Percentiles rank a stretch among this genome's conserved stretches.
Conservation (phyloP, 2,888 invertebrate species). For the Uloborus plumipes region DNA sequence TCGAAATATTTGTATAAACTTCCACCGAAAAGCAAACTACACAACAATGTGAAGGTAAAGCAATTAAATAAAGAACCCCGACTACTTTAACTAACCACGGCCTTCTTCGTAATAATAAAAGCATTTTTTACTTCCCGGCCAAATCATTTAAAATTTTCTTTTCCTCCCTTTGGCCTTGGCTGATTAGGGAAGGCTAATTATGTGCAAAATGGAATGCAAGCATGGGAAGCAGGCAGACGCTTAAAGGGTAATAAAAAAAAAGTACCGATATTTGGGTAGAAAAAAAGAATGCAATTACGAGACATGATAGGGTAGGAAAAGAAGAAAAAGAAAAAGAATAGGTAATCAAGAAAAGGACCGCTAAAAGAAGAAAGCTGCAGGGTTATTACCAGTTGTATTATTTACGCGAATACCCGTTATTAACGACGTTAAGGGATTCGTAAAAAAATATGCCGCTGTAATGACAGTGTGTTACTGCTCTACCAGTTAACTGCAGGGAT, state of each 20-base stretch:
- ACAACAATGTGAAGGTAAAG: too few relatives aligned
- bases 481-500: slow-evolving; percentile 20
- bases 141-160: too few relatives aligned
- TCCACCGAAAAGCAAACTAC: too few relatives aligned
- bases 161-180: background rate
- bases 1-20: too few relatives aligned
- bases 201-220: slow-evolving; percentile 33
- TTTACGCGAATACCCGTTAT: slow-evolving; percentile 35
- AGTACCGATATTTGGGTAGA: slow-evolving; percentile 5
- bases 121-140: too few relatives aligned
- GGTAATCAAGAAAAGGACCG: slow-evolving; percentile 19
- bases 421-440: slow-evolving; percentile 43
- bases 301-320: slow-evolving; percentile 8
- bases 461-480: slow-evolving; percentile 34
- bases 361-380: slow-evolving; percentile 12
- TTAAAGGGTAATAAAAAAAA: slow-evolving; percentile 15
- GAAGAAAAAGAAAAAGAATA: slow-evolving; percentile 11
- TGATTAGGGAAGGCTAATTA: slow-evolving; percentile 39
- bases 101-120: too few relatives aligned
- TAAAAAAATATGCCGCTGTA: slow-evolving; percentile 27
- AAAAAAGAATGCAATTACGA: slow-evolving; percentile 11
- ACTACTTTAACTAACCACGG: too few relatives aligned
- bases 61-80: too few relatives aligned
- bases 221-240: slow-evolving; percentile 27
- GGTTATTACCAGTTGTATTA: slow-evolving; percentile 14